Conservation (phyloP, 2,888 invertebrate species). For the Ophion obscuratus region DNA sequence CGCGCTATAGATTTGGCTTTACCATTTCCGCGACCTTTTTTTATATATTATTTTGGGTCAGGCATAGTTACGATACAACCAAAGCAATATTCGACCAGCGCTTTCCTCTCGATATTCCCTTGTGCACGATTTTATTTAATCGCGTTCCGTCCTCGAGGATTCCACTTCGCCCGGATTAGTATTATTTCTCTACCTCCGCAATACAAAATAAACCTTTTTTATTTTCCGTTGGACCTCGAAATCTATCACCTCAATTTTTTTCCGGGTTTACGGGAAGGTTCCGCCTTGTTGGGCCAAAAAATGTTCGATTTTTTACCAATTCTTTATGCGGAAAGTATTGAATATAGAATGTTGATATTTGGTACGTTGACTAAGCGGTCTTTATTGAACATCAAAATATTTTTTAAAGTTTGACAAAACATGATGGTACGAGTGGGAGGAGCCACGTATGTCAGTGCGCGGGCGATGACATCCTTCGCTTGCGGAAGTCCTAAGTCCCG, state of each 20-base stretch:
- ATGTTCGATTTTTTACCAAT: no score
- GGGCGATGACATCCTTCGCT: no score
- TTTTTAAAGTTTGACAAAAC: no score
- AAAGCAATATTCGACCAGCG: conserved; percentile 52
- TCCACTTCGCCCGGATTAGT: conserved; percentile 43
- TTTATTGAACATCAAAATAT: no score
- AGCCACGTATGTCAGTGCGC: no score
- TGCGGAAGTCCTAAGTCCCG: no score
- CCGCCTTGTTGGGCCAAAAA: no score
- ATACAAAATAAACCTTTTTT: conserved; percentile 23
- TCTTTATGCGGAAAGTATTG: no score
- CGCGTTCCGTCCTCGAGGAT: conserved; percentile 52
- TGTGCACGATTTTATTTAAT: conserved; percentile 54
- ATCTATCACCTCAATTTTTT: conserved; percentile 28
- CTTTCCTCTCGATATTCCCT: conserved; percentile 27
- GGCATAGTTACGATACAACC: conserved; percentile 28
- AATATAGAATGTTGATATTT: no score
- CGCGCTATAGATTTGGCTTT: conserved; percentile 19
- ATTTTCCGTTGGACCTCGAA: conserved; percentile 26
- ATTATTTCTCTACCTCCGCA: conserved; percentile 42
- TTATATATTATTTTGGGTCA: not conserved
- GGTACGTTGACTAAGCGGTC: no score
- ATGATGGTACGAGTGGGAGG: no score
- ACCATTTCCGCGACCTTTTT: conserved; percentile 8
- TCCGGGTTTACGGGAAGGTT: not conserved